A percentile compares a stretch with the other conserved stretches of the same genome.
phyloP scores from a whole-genome alignment of 2,888 invertebrate genomes.

The Torymus aiolomorphi region DNA sequence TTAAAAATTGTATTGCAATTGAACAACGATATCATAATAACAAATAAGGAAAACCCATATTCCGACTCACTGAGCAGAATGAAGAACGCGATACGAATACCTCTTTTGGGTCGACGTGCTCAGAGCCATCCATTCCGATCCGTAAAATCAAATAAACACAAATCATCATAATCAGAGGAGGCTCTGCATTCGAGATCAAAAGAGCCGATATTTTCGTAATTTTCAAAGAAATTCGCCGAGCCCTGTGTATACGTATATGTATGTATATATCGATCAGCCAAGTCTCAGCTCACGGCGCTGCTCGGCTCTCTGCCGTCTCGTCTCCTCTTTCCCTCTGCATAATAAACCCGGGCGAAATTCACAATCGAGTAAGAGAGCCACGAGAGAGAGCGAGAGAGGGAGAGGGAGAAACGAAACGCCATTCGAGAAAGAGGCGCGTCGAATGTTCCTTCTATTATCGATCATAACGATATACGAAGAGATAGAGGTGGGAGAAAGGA shows the following conservation, averaged over 20 bases:
- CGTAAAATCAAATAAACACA: constrained; percentile 31
- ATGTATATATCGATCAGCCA: constrained; percentile 16
- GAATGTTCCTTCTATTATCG: not conserved
- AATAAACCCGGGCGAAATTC: constrained; percentile 39
- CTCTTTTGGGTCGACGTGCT: no score
- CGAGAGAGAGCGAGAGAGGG: no score
- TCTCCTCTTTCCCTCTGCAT: constrained; percentile 10
- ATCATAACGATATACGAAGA: no score
- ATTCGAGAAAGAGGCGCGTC: not conserved
- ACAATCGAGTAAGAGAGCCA: constrained; percentile 14
- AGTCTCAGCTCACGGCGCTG: not conserved
- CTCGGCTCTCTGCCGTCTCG: not conserved
- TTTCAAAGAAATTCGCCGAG: constrained; percentile 23
- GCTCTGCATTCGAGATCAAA: constrained; percentile 21
- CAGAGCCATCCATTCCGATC: not conserved
- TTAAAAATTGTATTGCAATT: no score
- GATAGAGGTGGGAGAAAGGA: not conserved
- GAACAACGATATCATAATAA: no score
- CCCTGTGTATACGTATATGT: not conserved
- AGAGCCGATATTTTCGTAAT: constrained; percentile 28
- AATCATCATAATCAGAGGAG: constrained; percentile 25
- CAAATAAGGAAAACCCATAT: no score
- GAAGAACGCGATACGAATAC: no score
- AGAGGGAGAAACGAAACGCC: not conserved
- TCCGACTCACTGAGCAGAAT: no score